These are phyloP conservation scores for Ophraella communa DNA, from an alignment of 2,888 invertebrate genomes.

Conservation along the genomic window DNA sequence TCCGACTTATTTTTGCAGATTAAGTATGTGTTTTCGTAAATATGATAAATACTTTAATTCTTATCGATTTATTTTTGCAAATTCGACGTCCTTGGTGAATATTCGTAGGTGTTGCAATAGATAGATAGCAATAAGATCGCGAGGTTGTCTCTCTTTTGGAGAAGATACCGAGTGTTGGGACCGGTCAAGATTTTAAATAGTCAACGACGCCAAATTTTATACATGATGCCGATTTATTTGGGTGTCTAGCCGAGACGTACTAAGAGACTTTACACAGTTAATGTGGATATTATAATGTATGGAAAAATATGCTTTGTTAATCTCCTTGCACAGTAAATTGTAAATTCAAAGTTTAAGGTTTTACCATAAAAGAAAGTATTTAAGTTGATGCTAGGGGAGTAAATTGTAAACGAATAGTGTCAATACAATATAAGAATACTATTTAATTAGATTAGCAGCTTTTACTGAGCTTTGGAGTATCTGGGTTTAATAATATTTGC, in stretches of 20 bases:
- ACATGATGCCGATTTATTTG: conserved; percentile 8
- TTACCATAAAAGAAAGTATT: too few species aligned
- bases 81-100: neutral
- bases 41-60: conserved; percentile 9
- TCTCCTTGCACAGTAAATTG: too few species aligned
- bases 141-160: conserved; percentile 4
- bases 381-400: too few species aligned
- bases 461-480: too few species aligned
- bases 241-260: conserved; percentile 12
- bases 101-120: neutral
- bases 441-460: too few species aligned
- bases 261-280: neutral
- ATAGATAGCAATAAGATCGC: neutral
- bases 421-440: too few species aligned
- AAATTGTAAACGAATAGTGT: too few species aligned
- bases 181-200: conserved; percentile 39
- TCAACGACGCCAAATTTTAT: conserved; percentile 16
- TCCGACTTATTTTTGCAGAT: conserved; percentile 29
- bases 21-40: conserved; percentile 1
- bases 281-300: too few species aligned
- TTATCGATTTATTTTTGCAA: neutral
- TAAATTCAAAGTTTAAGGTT: too few species aligned
- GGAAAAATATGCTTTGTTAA: too few species aligned
- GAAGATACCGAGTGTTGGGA: conserved; percentile 35
- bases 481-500: too few species aligned